Evolutionary conservation across 2,113 vertebrate species (phyloP), one percentile per base, ranked within the genome.

Genomic region (Rhynchopsitta pachyrhyncha): DNA sequence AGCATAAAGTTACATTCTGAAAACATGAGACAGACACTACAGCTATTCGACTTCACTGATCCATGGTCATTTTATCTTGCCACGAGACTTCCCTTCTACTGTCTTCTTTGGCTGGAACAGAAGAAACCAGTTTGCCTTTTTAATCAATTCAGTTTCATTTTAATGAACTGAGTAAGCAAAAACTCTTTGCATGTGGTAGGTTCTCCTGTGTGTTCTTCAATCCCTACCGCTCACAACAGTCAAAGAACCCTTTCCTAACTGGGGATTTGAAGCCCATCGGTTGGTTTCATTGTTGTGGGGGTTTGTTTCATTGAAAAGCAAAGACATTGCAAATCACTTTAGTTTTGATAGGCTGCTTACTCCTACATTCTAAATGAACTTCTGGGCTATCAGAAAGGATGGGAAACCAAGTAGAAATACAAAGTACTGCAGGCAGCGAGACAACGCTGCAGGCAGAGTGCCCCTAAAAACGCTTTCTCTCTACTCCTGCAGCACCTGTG

Each of bases 91-190:
- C 97, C 93, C 95, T 89, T 96, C 96, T 96, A 96, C 20, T 92
- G 93, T 97, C 97, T 97, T 97, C 97, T 96, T 96, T 35, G 41
- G 97, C 97, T 98, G 97, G 89, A 98, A 98, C 84, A 97, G 63
- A 97, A 97, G 90, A 97, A 92, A 96, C 20, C 94, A 23, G 9
- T 93, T 95, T 78, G 85, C 64, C 39, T 92, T 93, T 94, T 95
- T 79, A 97, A 97, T 92, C n/a, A 89, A 37, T 20, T 42, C 3
- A 25, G 49, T 78, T 68, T 81, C 2, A 1, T 62, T 49, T 29
- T 23, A 79, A 66, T n/a, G 35, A 74, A 79, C 0, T 14, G 86
- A 68, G 0, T 25, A 82, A 90, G 90, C 79, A 60, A 93, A 76
- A 92, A 67, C 12, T 59, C 28, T 80, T 86, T 50, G 47, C 41